Conservation (phyloP, 2,113 vertebrate species). For the Oriolus oriolus region DNA sequence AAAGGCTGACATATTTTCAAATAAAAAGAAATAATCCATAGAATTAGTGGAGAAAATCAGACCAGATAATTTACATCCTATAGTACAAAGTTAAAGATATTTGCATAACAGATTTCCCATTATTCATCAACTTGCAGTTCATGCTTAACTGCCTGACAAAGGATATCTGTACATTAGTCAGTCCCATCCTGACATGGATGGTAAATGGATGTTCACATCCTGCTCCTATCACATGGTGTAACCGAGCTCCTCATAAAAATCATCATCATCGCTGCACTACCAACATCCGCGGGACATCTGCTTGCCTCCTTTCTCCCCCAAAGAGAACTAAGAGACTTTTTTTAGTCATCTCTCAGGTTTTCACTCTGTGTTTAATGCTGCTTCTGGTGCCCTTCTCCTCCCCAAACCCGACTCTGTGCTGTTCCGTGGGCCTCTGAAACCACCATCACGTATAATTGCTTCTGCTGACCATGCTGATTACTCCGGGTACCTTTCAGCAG, state of each 20-base stretch:
- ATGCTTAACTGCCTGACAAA: background rate
- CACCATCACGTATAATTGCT: constrained; percentile 51
- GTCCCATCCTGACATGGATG: background rate
- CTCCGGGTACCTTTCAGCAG: constrained; percentile 46
- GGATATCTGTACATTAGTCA: background rate
- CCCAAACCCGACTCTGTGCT: background rate
- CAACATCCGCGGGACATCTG: background rate
- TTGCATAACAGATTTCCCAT: background rate
- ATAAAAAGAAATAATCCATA: background rate
- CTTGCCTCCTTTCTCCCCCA: background rate
- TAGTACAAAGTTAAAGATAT: background rate
- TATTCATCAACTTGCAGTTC: background rate
- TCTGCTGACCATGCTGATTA: constrained; percentile 59
- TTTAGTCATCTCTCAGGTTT: background rate
- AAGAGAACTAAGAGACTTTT: background rate
- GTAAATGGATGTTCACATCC: background rate
- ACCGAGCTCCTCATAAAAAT: background rate
- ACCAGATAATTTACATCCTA: background rate
- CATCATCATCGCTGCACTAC: background rate
- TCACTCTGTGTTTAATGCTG: background rate
- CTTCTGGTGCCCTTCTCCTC: background rate
- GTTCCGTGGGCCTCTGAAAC: background rate
- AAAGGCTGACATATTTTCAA: background rate
- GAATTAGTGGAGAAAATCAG: background rate
- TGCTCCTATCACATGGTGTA: background rate